Evolutionary conservation across 2,888 invertebrate genomes (phyloP).

Genomic region (Scaptomyza polygonia): DNA sequence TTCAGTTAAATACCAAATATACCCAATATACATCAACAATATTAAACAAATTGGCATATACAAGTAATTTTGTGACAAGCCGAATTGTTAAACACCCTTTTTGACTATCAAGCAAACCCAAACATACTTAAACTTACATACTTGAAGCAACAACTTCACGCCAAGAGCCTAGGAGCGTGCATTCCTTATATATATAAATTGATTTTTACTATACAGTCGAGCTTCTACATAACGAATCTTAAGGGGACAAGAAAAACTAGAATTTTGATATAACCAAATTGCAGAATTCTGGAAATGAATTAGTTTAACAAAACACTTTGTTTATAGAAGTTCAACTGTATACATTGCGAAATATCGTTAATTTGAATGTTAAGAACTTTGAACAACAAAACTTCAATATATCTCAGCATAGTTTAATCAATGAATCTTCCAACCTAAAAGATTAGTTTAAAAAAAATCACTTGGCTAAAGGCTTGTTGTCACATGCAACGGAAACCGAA

Average conservation of each 20-base stretch:
- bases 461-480: too few relatives aligned
- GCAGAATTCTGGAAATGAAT: too few relatives aligned
- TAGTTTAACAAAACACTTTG: too few relatives aligned
- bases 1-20: constrained; percentile 10
- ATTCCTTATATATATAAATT: not conserved
- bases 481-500: too few relatives aligned
- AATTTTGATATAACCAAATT: too few relatives aligned
- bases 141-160: constrained; percentile 27
- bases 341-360: not conserved
- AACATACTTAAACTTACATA: not conserved
- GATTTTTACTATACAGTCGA: not conserved
- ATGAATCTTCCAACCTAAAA: too few relatives aligned
- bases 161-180: constrained; percentile 33
- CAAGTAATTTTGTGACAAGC: not conserved
- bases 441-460: too few relatives aligned
- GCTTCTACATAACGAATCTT: too few relatives aligned
- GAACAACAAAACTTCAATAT: too few relatives aligned
- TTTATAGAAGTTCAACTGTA: too few relatives aligned
- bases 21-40: constrained; percentile 6
- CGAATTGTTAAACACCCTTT: not conserved
- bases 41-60: constrained; percentile 6
- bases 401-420: too few relatives aligned
- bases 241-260: too few relatives aligned
- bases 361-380: not conserved
- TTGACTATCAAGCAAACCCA: not conserved